Base-by-base conservation (phyloP, 2,113 vertebrate genomes). In the Coptodon rendalli region DNA sequence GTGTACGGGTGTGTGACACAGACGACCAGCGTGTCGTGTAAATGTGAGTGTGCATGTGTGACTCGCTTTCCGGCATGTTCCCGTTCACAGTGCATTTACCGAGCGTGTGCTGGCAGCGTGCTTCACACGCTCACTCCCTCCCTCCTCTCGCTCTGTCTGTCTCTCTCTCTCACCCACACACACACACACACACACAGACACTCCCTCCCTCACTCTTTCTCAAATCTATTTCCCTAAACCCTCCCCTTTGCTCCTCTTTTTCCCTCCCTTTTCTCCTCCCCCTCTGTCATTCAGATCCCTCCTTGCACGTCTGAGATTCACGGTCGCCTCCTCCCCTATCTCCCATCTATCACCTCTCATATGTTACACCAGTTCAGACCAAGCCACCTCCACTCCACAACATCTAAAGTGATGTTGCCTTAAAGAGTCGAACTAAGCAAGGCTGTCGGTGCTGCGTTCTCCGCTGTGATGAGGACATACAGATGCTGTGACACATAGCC, bases 51-150 rank as follows among this genome's bases (percentile, higher is more conserved):
- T 91, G 86, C 86, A 87, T 59, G 89, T 83, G 88, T 34, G 86
- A 87, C 57, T 89, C 43, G 36, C 66, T 84, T 83, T 85, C 76
- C 61, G 43, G 86, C 91, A 89, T 88, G 91, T 94, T 92, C 90
- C 88, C 86, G 89, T 92, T 94, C 94, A 94, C 92, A 94, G 90
- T 94, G 90, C 88, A 93, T 96, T 78, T 89, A 95, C 87, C 14
- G 84, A 95, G 92, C 78, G 80, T 76, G 88, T 81, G 86, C 87
- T 90, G 81, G 93, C 95, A 95, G 88, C 88, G 68, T 93, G 94
- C 93, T 95, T 93, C 93, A 93, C 90, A 93, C 66, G 36, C 89
- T 93, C 66, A 16, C 80, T 31, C 36, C 5, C 73, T 38, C 87
- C n/a, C 87, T 56, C 12, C 40, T n/a, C 61, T 50, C 43, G 1